A percentile compares a stretch with the other conserved stretches of the same genome.
phyloP scores from a whole-genome alignment of 2,797 vertebrate genomes.

The Halcyon smyrnensis region DNA sequence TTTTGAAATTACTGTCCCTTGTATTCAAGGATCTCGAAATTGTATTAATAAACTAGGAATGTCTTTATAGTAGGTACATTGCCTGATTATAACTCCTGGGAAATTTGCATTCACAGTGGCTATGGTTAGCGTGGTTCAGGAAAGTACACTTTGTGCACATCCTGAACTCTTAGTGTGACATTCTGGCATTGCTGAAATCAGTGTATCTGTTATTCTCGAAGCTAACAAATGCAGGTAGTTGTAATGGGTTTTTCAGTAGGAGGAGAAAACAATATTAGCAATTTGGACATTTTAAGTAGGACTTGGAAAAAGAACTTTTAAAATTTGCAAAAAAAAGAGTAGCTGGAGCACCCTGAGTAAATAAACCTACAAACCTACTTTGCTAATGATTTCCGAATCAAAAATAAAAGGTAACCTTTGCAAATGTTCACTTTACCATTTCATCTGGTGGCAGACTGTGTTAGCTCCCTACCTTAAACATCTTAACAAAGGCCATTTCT shows the following conservation, averaged over 20 bases:
- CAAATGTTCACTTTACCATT: background rate
- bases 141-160: background rate
- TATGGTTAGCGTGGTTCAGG: background rate
- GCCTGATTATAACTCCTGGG: background rate
- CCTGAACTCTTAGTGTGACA: background rate
- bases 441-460: accelerated
- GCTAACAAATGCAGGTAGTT: background rate
- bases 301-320: background rate
- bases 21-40: background rate
- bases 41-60: background rate
- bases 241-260: background rate
- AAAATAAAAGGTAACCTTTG: background rate
- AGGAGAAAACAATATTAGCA: background rate
- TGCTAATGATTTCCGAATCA: background rate
- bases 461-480: background rate
- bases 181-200: background rate
- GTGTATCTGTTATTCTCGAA: conserved; percentile 2
- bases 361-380: background rate
- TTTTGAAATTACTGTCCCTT: background rate
- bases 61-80: background rate
- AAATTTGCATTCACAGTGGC: background rate
- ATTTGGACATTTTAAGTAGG: background rate
- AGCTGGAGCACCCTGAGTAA: background rate
- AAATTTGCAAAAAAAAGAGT: background rate
- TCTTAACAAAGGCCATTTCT: background rate